Base-by-base conservation (phyloP, 2,113 vertebrate genomes). In the Crotalus tigris region DNA sequence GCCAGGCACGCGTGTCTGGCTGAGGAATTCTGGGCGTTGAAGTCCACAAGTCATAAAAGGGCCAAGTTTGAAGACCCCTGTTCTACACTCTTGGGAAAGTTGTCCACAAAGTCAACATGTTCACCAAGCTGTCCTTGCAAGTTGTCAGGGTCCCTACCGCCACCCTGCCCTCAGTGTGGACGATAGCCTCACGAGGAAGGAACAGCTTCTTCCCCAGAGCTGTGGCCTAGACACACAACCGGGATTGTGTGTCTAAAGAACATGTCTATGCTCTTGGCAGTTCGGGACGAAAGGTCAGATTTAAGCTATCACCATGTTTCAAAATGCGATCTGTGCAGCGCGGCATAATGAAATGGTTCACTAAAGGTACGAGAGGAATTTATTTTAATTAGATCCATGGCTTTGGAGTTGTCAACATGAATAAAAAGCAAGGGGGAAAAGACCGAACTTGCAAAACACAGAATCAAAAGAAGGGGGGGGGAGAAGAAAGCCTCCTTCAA, bases 391-490 rank as follows among this genome's bases (percentile, higher is more conserved):
- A 98, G 97, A 98, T 98, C 98, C 97, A 97, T 97, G 97, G 97
- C 97, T 98, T 98, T 98, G 97, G 97, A 98, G 98, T 98, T 98
- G 98, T 98, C 98, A 98, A 98, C 98, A 98, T 97, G 98, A 98
- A 98, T 98, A 98, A 98, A 51, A 98, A 97, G 96, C 97, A 98
- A 39, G 33, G 97, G 33, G 97, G 96, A 97, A 96, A 90, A 90
- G 88, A 92, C 92, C 95, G 96, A 96, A 96, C 95, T 91, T 93
- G 95, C 97, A 98, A 98, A 93, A 97, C 93, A 97, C 93, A 94
- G 96, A 39, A 64, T 90, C 96, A 96, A 95, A 96, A 97, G 96
- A 96, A 91, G 95, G 3, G 49, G 29, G 94, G 97, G 97, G 19
- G 6, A 1, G 1, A 8, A 49, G 8, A 96, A 91, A 96, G 95